These are phyloP conservation scores for Rhagium mordax DNA, from an alignment of 2,888 invertebrate genomes.

Conservation along the genomic window DNA sequence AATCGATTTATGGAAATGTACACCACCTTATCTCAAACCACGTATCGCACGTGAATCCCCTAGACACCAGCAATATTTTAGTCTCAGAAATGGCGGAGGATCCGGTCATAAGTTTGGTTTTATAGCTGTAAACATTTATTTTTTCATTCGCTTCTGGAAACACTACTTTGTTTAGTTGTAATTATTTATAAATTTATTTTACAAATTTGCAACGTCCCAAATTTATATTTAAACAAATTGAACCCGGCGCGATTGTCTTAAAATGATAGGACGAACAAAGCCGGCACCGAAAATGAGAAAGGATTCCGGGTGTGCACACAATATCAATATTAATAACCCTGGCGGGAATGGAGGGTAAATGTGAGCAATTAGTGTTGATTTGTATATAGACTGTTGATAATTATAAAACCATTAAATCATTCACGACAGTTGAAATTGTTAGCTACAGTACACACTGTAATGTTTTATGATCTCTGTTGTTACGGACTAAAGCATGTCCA, in stretches of 20 bases:
- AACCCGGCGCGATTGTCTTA: no score
- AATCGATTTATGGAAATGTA: neutral
- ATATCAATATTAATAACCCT: neutral
- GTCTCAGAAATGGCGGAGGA: neutral
- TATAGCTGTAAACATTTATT: no score
- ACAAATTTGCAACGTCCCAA: no score
- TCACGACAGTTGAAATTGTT: conserved; percentile 5
- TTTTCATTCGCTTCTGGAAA: no score
- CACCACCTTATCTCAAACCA: neutral
- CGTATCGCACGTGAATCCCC: neutral
- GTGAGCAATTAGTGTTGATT: conserved; percentile 4
- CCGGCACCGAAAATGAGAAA: neutral
- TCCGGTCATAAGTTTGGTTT: neutral
- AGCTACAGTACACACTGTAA: neutral
- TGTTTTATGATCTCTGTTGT: neutral
- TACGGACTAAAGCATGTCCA: neutral
- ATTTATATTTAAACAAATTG: no score
- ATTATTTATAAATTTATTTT: no score
- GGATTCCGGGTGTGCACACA: neutral
- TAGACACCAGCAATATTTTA: conserved; percentile 1
- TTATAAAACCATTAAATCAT: conserved; percentile 18
- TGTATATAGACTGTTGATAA: conserved; percentile 3
- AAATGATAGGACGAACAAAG: no score
- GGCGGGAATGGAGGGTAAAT: neutral
- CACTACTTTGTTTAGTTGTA: no score